Conservation (phyloP, 2,888 invertebrate species). For the Lasiommata megera region DNA sequence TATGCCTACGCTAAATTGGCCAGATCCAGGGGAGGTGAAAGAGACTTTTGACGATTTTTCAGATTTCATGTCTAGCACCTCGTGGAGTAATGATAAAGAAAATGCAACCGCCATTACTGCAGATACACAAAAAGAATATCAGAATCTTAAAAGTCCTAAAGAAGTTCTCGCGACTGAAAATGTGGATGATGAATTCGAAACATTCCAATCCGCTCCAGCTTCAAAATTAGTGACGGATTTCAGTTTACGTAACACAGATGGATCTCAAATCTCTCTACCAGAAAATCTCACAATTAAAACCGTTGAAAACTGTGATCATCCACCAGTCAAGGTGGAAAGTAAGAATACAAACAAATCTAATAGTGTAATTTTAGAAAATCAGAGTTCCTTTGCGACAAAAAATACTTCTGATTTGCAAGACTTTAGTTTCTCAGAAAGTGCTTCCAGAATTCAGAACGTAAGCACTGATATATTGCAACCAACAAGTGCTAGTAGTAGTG, state of each 20-base stretch:
- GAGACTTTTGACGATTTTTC: slow-evolving; percentile 70
- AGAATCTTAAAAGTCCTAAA: slow-evolving; percentile 12
- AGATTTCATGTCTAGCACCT: slow-evolving; percentile 59
- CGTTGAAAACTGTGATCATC: slow-evolving; percentile 7
- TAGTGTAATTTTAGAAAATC: slow-evolving; percentile 8
- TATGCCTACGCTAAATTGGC: slow-evolving; percentile 75
- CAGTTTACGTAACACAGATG: slow-evolving; percentile 11
- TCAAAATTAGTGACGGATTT: slow-evolving; percentile 35
- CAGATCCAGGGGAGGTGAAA: slow-evolving; percentile 74
- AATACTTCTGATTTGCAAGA: slow-evolving; percentile 11
- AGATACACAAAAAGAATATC: slow-evolving; percentile 10
- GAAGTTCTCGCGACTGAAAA: slow-evolving; percentile 17
- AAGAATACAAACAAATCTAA: slow-evolving; percentile 3
- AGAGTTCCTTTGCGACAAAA: slow-evolving; percentile 7
- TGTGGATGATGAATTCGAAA: slow-evolving; percentile 68
- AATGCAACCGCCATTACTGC: slow-evolving; percentile 13
- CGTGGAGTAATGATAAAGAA: slow-evolving; percentile 43
- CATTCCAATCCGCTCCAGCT: slow-evolving; percentile 69
- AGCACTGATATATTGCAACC: slow-evolving; percentile 54
- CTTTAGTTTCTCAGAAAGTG: slow-evolving; percentile 3
- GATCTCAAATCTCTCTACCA: slow-evolving; percentile 7
- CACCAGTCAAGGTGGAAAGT: slow-evolving; percentile 5
- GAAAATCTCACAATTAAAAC: slow-evolving; percentile 2
- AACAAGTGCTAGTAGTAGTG: slow-evolving; percentile 39
- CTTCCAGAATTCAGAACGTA: slow-evolving; percentile 41